Percentiles rank a stretch among this genome's conserved stretches.
phyloP scores from a whole-genome alignment of 2,888 invertebrate species.

The Diaprepes abbreviatus region DNA sequence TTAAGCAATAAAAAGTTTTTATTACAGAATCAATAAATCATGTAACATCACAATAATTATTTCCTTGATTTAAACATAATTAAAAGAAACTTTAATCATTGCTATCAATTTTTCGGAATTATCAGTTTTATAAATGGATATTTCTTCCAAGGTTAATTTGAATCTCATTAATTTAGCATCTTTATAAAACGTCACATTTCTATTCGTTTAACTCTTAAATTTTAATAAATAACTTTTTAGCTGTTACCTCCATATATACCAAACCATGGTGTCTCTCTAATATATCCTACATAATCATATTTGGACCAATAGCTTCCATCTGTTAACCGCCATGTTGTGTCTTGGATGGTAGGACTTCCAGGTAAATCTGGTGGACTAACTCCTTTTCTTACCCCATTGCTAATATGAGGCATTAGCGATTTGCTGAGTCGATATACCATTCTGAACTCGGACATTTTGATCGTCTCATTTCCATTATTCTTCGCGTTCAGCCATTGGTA shows the following conservation, averaged over 20 bases:
- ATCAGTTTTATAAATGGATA: no score
- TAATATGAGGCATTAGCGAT: slow-evolving; percentile 4
- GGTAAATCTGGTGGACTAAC: slow-evolving; percentile 7
- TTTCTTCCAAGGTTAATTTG: no score
- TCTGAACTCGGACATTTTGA: slow-evolving; percentile 17
- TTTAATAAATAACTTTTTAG: no score
- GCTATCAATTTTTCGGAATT: no score
- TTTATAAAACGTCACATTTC: no score
- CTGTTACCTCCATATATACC: slow-evolving; percentile 34
- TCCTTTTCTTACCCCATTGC: slow-evolving; percentile 16
- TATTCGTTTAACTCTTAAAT: no score
- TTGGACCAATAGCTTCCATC: slow-evolving; percentile 33
- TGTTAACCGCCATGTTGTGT: slow-evolving; percentile 24
- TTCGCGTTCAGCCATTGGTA: slow-evolving; percentile 24
- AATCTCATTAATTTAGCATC: no score
- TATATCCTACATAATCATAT: slow-evolving; percentile 27
- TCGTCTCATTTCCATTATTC: slow-evolving; percentile 1
- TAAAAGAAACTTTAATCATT: no score
- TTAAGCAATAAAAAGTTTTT: no score
- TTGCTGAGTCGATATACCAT: slow-evolving; percentile 17
- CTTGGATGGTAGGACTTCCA: slow-evolving; percentile 13
- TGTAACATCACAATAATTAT: no score
- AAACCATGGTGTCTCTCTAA: slow-evolving; percentile 27
- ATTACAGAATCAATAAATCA: no score
- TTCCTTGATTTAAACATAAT: no score